phyloP scores from a whole-genome alignment of 2,797 vertebrate species.

The Rhabdomys pumilio region DNA sequence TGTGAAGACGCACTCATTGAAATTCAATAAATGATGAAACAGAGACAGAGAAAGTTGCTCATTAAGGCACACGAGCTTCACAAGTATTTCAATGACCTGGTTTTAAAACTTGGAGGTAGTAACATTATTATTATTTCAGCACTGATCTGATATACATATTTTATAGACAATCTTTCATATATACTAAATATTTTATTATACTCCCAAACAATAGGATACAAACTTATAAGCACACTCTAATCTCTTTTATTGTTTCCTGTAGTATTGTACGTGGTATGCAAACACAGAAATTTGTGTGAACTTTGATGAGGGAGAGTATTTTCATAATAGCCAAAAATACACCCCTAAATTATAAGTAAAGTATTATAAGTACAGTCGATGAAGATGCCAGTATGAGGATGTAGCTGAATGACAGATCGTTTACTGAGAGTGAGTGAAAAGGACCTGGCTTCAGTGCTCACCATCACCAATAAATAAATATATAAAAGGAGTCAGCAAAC shows the following conservation, averaged over 20 bases:
- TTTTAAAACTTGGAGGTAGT: not conserved
- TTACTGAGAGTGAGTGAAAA: not conserved
- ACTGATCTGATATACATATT: not conserved
- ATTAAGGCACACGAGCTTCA: not conserved
- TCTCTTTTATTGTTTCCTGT: not conserved
- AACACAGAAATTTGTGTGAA: not conserved
- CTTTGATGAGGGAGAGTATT: slow-evolving; percentile 31
- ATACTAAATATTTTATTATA: slow-evolving; percentile 38
- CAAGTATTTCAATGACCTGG: not conserved
- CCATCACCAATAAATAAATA: not conserved
- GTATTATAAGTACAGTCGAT: not conserved
- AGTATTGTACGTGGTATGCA: not conserved
- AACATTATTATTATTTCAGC: slow-evolving; percentile 7
- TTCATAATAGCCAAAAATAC: not conserved
- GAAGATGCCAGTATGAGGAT: not conserved
- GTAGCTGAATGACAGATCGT: not conserved
- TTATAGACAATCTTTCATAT: not conserved
- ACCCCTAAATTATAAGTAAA: not conserved
- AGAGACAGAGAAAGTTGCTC: not conserved
- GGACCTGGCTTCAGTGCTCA: not conserved
- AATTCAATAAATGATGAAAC: not conserved
- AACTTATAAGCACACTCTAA: not conserved
- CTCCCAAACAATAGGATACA: slow-evolving; percentile 24
- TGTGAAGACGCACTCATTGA: not conserved
- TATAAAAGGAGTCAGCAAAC: not conserved